Base-by-base conservation (phyloP, 2,888 invertebrate genomes). In the Caenorhabditis macrosperma region DNA sequence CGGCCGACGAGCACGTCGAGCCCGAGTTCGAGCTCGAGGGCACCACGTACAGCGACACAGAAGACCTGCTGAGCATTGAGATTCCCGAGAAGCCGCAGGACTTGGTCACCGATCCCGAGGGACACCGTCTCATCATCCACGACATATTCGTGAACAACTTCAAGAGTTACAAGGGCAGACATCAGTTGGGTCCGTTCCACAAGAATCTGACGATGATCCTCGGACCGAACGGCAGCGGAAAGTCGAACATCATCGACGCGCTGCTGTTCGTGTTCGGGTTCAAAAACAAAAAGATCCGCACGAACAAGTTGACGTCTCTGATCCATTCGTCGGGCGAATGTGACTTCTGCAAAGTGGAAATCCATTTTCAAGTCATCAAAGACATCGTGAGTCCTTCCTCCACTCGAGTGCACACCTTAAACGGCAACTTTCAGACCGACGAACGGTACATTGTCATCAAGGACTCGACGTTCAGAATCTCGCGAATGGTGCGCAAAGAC, bases 201-300 rank as follows among this genome's bases (percentile, higher is more conserved):
- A 96, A 96, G 95, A 95, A 95, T 90, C 97, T 97, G 89, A 96
- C 97, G 6, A 94, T 97, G 0, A 96, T 99, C 66, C 94, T 99
- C 83, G 99, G 99, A 0, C 98, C 99, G 0, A 99, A 99, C 92
- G 99, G 99, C 26, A 97, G 96, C 91, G 99, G 99, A 0, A 99
- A 99, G 91, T 97, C 97, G 88, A 99, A 99, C 91, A 96, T 98
- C 0, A 99, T 99, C 86, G 99, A 99, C 92, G 96, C 99, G 0
- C 95, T 99, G 95, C 92, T 99, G 81, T 99, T 99, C 93, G 99
- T 99, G 0, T 99, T 99, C 92, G 99, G 99, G 0, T 55, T 60
- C 24, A 52, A 74, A 57, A 24, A 41, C n/a, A 30, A 41, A 2
- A 97, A 96, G 92, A 96, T 99, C 80, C 93, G 99, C 28, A 95